phyloP scores from a whole-genome alignment of 2,888 invertebrate species.

The Craniophora ligustri region DNA sequence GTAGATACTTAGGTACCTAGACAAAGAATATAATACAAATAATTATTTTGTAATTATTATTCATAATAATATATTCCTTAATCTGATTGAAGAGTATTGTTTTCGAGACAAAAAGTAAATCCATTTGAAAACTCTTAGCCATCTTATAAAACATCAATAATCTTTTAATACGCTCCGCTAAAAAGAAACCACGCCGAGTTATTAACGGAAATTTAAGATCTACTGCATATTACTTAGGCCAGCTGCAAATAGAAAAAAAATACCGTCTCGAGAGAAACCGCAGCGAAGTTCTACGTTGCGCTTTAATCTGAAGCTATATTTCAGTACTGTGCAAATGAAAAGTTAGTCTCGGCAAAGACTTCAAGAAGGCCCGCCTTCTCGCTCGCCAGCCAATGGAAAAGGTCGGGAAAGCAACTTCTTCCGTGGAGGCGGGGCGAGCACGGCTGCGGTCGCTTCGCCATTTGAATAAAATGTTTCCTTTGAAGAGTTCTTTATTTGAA shows the following conservation, averaged over 20 bases:
- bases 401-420: conserved; percentile 85
- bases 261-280: conserved; percentile 77
- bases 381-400: conserved; percentile 85
- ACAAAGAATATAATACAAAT: too few species aligned
- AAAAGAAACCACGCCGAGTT: conserved; percentile 33
- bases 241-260: conserved; percentile 62
- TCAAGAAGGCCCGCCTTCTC: conserved; percentile 82
- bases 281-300: conserved; percentile 81
- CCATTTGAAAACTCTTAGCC: neutral
- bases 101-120: too few species aligned
- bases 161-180: conserved; percentile 31
- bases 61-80: too few species aligned
- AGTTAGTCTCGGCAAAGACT: conserved; percentile 83
- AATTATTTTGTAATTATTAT: too few species aligned
- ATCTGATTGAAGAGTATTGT: too few species aligned
- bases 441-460: conserved; percentile 81
- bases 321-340: conserved; percentile 87
- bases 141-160: neutral
- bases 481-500: conserved; percentile 85
- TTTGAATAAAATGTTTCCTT: conserved; percentile 84
- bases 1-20: too few species aligned
- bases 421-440: conserved; percentile 81
- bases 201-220: conserved; percentile 61
- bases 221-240: conserved; percentile 63
- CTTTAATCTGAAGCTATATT: conserved; percentile 86